Conservation (phyloP, 2,888 invertebrate genomes). For the Saturnia pavonia region DNA sequence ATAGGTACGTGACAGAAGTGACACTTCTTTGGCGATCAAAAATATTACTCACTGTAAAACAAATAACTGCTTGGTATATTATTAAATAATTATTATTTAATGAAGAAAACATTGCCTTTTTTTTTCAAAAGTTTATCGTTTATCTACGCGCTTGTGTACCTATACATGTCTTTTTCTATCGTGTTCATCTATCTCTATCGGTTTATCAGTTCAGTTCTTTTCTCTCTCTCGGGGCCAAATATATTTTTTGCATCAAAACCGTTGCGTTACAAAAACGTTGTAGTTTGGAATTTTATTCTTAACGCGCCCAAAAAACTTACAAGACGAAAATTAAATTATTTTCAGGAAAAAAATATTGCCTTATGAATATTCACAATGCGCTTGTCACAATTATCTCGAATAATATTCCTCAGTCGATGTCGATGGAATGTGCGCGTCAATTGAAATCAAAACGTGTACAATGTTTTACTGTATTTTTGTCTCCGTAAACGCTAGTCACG, state of each 20-base stretch:
- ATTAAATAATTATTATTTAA: not conserved
- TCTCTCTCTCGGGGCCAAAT: not conserved
- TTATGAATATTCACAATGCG: not conserved
- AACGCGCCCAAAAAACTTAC: not conserved
- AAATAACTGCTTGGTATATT: not conserved
- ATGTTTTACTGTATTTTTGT: constrained; percentile 42
- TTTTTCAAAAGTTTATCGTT: not conserved
- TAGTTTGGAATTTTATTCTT: not conserved
- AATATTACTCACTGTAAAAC: too few relatives aligned
- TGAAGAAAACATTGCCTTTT: not conserved
- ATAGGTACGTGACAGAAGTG: too few relatives aligned
- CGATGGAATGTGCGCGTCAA: not conserved
- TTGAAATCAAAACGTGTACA: not conserved
- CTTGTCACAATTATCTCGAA: constrained; percentile 10
- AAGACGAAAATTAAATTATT: not conserved
- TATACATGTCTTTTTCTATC: not conserved
- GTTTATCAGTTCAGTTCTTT: not conserved
- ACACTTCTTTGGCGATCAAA: not conserved
- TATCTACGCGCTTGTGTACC: not conserved
- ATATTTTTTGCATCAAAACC: not conserved
- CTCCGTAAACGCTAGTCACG: constrained; percentile 77
- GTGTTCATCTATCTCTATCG: not conserved
- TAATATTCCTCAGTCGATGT: not conserved
- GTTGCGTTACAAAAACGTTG: too few relatives aligned
- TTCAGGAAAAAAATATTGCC: too few relatives aligned